These are phyloP conservation scores for Platysternon megacephalum DNA, from an alignment of 2,113 vertebrate genomes.

Conservation along the genomic window DNA sequence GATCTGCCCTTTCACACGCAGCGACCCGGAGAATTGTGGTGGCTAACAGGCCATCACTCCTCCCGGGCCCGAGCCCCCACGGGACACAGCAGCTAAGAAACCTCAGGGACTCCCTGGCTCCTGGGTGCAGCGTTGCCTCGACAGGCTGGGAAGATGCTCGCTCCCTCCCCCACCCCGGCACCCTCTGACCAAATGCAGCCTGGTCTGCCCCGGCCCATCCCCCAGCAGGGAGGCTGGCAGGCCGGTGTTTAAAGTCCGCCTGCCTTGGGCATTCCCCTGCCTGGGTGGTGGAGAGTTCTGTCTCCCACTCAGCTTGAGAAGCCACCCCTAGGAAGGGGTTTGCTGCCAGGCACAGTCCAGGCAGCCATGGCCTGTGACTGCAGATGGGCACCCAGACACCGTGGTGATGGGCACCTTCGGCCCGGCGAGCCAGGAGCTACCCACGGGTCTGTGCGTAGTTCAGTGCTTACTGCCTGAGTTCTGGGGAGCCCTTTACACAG, in stretches of 20 bases:
- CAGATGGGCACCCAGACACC: background rate
- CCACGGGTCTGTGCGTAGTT: background rate
- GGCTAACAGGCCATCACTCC: too few relatives aligned
- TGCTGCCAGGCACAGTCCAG: background rate
- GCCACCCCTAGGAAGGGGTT: background rate
- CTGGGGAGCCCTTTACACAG: background rate
- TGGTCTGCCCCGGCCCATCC: background rate
- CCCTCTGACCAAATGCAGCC: background rate
- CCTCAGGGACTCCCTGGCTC: too few relatives aligned
- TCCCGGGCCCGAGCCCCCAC: too few relatives aligned
- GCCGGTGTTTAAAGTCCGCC: too few relatives aligned
- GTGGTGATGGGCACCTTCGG: background rate
- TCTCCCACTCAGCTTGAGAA: background rate
- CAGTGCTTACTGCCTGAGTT: too few relatives aligned
- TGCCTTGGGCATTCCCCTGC: background rate
- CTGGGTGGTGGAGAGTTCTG: background rate
- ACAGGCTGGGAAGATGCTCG: too few relatives aligned
- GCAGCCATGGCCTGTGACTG: background rate
- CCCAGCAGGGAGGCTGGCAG: background rate
- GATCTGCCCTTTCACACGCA: too few relatives aligned
- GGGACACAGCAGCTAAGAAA: too few relatives aligned
- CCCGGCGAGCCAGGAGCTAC: background rate
- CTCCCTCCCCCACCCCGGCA: too few relatives aligned
- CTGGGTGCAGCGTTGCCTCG: too few relatives aligned
- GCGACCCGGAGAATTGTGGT: too few relatives aligned